These are phyloP conservation scores for Nasonia oneida DNA, from an alignment of 2,888 invertebrate species.

Conservation along the genomic window DNA sequence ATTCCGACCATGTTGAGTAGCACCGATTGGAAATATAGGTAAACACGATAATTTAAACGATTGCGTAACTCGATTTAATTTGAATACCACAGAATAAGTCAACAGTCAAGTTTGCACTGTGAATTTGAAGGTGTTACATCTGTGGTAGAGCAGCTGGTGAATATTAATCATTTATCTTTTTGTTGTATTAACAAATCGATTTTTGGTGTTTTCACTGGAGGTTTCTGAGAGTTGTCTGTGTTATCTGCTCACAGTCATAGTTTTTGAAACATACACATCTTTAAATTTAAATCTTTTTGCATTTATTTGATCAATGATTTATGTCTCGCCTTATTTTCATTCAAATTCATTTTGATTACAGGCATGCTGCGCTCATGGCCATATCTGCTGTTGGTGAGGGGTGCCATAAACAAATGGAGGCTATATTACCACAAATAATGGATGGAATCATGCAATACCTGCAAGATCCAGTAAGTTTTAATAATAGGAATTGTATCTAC, in stretches of 20 bases:
- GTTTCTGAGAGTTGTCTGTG: conserved; percentile 54
- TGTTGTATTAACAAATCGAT: conserved; percentile 53
- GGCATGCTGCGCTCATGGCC: conserved; percentile 99
- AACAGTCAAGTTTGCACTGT: conserved; percentile 47
- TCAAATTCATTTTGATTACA: conserved; percentile 65
- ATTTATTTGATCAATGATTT: conserved; percentile 45
- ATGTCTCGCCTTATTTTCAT: conserved; percentile 31
- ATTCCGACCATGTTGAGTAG: conserved; percentile 93
- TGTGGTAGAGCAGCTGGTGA: conserved; percentile 50
- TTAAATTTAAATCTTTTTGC: not conserved
- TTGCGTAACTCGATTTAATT: conserved; percentile 24
- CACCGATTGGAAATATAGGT: conserved; percentile 90
- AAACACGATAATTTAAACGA: conserved; percentile 52
- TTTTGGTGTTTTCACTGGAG: conserved; percentile 25
- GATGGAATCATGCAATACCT: conserved; percentile 93
- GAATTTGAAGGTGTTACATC: conserved; percentile 54
- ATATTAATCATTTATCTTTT: conserved; percentile 19
- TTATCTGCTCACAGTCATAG: conserved; percentile 7
- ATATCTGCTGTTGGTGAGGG: conserved; percentile 99
- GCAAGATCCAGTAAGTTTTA: conserved; percentile 86
- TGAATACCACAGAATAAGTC: conserved; percentile 43
- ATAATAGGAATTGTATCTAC: not conserved
- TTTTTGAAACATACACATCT: conserved; percentile 24
- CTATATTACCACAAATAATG: conserved; percentile 95
- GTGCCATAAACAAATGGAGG: conserved; percentile 99